Evolutionary conservation across 2,888 invertebrate genomes (phyloP).

Genomic region (Drosophila gaucha): DNA sequence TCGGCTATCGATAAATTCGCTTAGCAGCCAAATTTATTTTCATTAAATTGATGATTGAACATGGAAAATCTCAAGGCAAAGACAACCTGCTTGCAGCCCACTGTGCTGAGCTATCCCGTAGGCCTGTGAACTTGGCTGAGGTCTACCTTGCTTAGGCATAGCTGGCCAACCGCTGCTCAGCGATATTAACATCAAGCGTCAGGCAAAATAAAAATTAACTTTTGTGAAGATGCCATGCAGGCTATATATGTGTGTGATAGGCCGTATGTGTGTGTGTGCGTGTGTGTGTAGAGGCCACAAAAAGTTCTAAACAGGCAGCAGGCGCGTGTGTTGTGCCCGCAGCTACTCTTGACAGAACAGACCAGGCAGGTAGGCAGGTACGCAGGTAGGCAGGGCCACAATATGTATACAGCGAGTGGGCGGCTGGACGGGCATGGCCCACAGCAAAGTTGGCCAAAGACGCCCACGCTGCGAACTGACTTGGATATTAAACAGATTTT

Average conservation of each 20-base stretch:
- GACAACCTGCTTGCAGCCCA: too few relatives aligned
- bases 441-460: slow-evolving; percentile 21
- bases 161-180: slow-evolving; percentile 54
- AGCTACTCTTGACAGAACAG: slow-evolving; percentile 44
- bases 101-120: slow-evolving; percentile 8
- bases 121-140: slow-evolving; percentile 23
- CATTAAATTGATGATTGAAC: too few relatives aligned
- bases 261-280: slow-evolving; percentile 19
- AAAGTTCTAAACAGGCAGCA: slow-evolving; percentile 39
- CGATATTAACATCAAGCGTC: slow-evolving; percentile 73
- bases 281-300: slow-evolving; percentile 38
- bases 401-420: too few relatives aligned
- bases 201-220: slow-evolving; percentile 67
- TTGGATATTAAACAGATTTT: slow-evolving; percentile 64
- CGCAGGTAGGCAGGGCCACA: neutral
- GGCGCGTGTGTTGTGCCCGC: slow-evolving; percentile 57
- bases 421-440: neutral
- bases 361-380: neutral
- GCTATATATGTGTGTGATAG: slow-evolving; percentile 23
- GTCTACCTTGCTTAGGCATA: slow-evolving; percentile 12
- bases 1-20: too few relatives aligned
- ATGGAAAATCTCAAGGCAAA: too few relatives aligned
- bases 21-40: too few relatives aligned
- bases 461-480: slow-evolving; percentile 32
- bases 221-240: slow-evolving; percentile 43